phyloP scores from a whole-genome alignment of 2,113 vertebrate species.

The Lynx canadensis region DNA sequence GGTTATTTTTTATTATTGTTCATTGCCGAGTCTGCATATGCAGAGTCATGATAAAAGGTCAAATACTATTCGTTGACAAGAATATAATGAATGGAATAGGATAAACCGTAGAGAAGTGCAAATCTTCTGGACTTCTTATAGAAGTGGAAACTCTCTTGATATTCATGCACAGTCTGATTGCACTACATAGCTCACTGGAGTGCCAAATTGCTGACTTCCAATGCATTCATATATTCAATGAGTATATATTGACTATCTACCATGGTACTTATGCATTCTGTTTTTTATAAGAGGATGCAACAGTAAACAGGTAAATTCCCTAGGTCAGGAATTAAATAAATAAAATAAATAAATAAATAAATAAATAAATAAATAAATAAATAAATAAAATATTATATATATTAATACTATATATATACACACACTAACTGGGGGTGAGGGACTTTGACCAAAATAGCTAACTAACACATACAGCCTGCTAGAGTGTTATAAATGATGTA shows the following conservation, averaged over 20 bases:
- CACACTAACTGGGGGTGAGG: not conserved
- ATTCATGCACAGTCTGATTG: not conserved
- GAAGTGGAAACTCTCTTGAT: not conserved
- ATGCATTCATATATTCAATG: not conserved
- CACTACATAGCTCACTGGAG: not conserved
- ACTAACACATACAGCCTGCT: not conserved
- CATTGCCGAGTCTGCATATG: not conserved
- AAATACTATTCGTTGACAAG: not conserved
- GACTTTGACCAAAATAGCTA: not conserved
- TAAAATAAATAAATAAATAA: no score
- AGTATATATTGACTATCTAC: not conserved
- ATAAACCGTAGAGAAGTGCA: not conserved
- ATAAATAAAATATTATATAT: not conserved
- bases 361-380: no score
- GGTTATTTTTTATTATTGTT: not conserved
- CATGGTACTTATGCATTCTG: not conserved
- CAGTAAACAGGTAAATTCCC: not conserved
- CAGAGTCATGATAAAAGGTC: not conserved
- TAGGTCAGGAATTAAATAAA: not conserved
- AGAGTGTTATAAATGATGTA: not conserved
- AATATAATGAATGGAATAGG: constrained; percentile 10
- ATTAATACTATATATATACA: not conserved
- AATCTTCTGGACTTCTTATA: not conserved
- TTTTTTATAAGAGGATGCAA: not conserved
- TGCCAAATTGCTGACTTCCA: not conserved